Base-by-base conservation (phyloP, 2,888 invertebrate genomes). In the Melanchra persicariae region DNA sequence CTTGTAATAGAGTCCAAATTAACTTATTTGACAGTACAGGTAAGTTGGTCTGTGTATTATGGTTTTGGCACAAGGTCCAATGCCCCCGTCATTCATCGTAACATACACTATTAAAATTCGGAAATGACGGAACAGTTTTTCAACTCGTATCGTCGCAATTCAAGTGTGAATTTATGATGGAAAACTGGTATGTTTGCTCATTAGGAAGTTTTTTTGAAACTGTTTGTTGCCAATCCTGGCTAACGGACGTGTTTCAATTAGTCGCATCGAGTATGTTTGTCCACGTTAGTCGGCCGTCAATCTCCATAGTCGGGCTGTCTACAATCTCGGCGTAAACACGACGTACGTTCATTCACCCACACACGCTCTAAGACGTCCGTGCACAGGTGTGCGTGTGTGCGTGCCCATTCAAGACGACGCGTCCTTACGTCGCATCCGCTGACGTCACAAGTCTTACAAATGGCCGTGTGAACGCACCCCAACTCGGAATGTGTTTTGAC, bases 81-180 rank as follows among this genome's bases (percentile, higher is more conserved):
- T 93, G 93, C 93, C 92, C 93, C 90, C 90, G 92, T 93, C 93
- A 92, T 91, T 92, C 91, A 92, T 88, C 86, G 89, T 91, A 92
- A 92, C 88, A 87, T 88, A 89, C 88, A 90, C 89, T 92, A 94
- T 94, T 94, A 93, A 92, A 93, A 92, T 94, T 95, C 92, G 94
- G 95, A 95, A 93, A 93, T 95, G 95, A 95, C 93, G 91, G 66
- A 90, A 93, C 92, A 91, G 90, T 93, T 93, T 93, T 93, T 92
- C 87, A 87, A 90, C 85, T 90, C 85, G 87, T 90, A 93, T 93
- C 92, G 94, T 93, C 90, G 89, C 91, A 90, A 87, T 89, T 92
- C 89, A 92, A 92, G 92, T 93, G 93, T 91, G 90, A 93, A 93
- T 89, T 89, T 91, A 87, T 90, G 88, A 88, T 86, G 85, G 88